A percentile compares a stretch with the other conserved stretches of the same genome.
These are phyloP conservation scores for Scomberomorus guttatus DNA, from an alignment of 2,797 vertebrate genomes.

Conservation along the genomic window DNA sequence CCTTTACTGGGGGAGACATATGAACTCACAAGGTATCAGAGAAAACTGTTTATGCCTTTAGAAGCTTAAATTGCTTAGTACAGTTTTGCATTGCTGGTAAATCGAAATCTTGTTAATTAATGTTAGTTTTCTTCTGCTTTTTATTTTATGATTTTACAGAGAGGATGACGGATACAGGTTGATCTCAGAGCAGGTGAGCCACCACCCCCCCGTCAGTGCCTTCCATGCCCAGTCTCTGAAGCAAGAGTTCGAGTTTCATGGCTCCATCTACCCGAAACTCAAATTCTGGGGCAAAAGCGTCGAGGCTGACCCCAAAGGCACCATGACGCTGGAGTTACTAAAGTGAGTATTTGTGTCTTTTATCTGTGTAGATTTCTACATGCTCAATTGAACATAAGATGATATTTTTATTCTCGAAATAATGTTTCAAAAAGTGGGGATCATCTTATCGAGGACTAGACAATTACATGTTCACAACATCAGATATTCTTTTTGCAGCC, in stretches of 20 bases:
- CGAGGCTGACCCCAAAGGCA: slow-evolving; percentile 97
- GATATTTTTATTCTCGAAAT: too few relatives aligned
- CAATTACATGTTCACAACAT: not conserved
- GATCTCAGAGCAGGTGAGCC: slow-evolving; percentile 98
- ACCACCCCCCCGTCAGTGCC: slow-evolving; percentile 97
- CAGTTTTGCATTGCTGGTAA: not conserved
- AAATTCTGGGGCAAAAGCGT: slow-evolving; percentile 99
- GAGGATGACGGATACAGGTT: slow-evolving; percentile 95
- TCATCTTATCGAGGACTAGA: not conserved
- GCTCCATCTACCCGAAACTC: slow-evolving; percentile 98
- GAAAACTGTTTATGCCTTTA: not conserved
- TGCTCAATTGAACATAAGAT: too few relatives aligned
- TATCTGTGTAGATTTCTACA: not conserved
- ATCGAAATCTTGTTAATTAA: not conserved
- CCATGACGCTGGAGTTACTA: slow-evolving; percentile 95
- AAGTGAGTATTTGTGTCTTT: slow-evolving; percentile 86
- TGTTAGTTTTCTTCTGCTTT: not conserved
- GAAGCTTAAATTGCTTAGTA: not conserved
- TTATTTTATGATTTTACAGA: slow-evolving; percentile 73
- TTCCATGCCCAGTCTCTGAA: slow-evolving; percentile 95
- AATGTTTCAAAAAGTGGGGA: not conserved
- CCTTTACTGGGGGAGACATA: slow-evolving; percentile 97
- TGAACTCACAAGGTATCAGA: slow-evolving; percentile 91
- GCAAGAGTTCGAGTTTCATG: slow-evolving; percentile 95
- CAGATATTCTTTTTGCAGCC: not conserved